Conservation (phyloP, 2,888 invertebrate species). For the Pteria penguin region DNA sequence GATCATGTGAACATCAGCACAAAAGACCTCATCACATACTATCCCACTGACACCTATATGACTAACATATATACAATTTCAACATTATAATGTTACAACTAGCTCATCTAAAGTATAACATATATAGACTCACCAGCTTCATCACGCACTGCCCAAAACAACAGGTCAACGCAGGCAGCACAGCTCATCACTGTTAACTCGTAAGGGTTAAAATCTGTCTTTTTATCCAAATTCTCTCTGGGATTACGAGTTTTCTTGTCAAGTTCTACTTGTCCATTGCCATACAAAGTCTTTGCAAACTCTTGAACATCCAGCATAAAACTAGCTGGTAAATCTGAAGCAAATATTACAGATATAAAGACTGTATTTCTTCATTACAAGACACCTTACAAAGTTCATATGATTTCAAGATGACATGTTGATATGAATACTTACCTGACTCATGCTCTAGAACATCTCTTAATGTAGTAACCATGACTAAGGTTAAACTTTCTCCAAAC, state of each 20-base stretch:
- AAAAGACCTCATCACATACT: no score
- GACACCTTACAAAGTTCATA: no score
- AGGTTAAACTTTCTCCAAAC: slow-evolving; percentile 95
- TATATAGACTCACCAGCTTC: slow-evolving; percentile 97
- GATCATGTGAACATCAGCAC: no score
- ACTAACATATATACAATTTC: no score
- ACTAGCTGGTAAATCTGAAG: slow-evolving; percentile 88
- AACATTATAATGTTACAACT: no score
- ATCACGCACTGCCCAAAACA: slow-evolving; percentile 98
- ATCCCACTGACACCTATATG: no score
- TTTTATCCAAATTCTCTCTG: slow-evolving; percentile 48
- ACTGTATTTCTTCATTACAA: not conserved
- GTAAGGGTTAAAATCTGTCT: slow-evolving; percentile 68
- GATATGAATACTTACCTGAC: slow-evolving; percentile 81
- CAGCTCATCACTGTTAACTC: slow-evolving; percentile 95
- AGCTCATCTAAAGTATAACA: no score
- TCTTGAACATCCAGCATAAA: slow-evolving; percentile 96
- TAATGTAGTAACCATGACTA: slow-evolving; percentile 94
- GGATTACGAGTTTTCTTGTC: slow-evolving; percentile 81
- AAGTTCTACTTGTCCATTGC: slow-evolving; percentile 95
- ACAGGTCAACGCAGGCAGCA: slow-evolving; percentile 96
- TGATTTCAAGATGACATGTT: not conserved
- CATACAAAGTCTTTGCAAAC: slow-evolving; percentile 92
- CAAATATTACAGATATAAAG: slow-evolving; percentile 15
- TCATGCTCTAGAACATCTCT: slow-evolving; percentile 94